phyloP scores from a whole-genome alignment of 1,140 invertebrate genomes.

The Caenorhabditis latens region DNA sequence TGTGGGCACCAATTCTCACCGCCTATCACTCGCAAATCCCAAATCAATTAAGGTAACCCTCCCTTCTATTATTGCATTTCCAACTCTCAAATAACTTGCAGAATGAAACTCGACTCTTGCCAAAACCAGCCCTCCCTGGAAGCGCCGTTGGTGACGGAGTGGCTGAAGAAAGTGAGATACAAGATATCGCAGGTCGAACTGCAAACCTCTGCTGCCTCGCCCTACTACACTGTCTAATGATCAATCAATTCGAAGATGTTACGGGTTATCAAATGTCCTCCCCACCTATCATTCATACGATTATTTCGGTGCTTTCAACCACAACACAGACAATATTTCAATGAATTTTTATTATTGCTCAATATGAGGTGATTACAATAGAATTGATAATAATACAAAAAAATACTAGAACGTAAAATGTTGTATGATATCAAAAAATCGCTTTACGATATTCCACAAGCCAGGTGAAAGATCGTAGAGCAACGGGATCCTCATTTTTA shows the following conservation, averaged over 20 bases:
- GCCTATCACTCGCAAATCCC: constrained; percentile 89
- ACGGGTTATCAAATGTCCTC: background rate
- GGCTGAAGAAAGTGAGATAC: constrained; percentile 93
- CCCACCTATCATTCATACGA: constrained; percentile 6
- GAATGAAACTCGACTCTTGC: constrained; percentile 88
- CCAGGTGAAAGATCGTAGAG: no score
- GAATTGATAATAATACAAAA: no score
- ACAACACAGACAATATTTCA: background rate
- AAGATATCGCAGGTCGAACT: constrained; percentile 98
- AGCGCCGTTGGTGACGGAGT: constrained; percentile 79
- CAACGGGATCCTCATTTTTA: no score
- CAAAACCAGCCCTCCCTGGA: constrained; percentile 81
- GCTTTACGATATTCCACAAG: no score
- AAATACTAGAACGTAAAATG: no score
- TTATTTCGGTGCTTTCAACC: constrained; percentile 40
- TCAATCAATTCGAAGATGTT: background rate
- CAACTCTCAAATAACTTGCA: background rate
- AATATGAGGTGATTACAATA: background rate
- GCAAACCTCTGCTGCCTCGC: constrained; percentile 91
- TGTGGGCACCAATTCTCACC: constrained; percentile 88
- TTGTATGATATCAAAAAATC: no score
- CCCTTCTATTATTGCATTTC: no score
- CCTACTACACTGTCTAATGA: constrained; percentile 86
- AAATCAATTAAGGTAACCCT: constrained; percentile 83
- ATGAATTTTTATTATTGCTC: background rate